Percentiles rank a stretch among this genome's conserved stretches.
Conservation (phyloP, 2,888 invertebrate species). For the Antheraea yamamai region DNA sequence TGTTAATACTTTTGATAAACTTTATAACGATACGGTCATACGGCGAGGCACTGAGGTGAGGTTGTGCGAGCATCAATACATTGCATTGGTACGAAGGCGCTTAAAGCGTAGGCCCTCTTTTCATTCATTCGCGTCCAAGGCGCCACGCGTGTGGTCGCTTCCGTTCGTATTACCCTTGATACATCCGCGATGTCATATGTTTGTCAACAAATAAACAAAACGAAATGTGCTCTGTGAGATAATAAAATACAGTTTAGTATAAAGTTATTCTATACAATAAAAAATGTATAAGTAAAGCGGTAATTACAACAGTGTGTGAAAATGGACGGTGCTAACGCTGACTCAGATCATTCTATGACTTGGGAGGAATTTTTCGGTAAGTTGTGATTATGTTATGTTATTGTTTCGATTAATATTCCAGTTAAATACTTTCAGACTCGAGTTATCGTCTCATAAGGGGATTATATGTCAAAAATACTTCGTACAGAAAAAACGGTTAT, state of each 20-base stretch:
- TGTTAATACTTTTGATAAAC: slow-evolving; percentile 21
- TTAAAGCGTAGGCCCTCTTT: slow-evolving; percentile 24
- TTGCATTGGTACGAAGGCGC: slow-evolving; percentile 6
- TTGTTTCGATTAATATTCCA: background rate
- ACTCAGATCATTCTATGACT: slow-evolving; percentile 86
- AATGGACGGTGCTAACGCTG: slow-evolving; percentile 81
- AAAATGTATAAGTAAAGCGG: slow-evolving; percentile 29
- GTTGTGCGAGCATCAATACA: background rate
- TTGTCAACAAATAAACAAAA: slow-evolving; percentile 65
- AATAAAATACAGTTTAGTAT: slow-evolving; percentile 42
- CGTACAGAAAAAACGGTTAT: background rate
- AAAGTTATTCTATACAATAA: slow-evolving; percentile 17
- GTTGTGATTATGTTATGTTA: slow-evolving; percentile 43
- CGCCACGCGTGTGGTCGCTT: slow-evolving; percentile 45
- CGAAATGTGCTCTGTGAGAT: slow-evolving; percentile 53
- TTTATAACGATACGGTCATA: slow-evolving; percentile 10
- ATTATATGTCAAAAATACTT: background rate
- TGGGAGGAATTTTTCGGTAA: slow-evolving; percentile 88
- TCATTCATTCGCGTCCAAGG: slow-evolving; percentile 62
- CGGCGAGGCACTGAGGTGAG: background rate
- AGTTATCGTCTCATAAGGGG: background rate
- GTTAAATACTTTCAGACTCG: background rate
- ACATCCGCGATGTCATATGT: slow-evolving; percentile 64
- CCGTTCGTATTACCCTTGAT: slow-evolving; percentile 40
- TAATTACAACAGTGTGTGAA: slow-evolving; percentile 54